Conservation (phyloP, 2,888 invertebrate species). For the Caenorhabditis sp. region DNA sequence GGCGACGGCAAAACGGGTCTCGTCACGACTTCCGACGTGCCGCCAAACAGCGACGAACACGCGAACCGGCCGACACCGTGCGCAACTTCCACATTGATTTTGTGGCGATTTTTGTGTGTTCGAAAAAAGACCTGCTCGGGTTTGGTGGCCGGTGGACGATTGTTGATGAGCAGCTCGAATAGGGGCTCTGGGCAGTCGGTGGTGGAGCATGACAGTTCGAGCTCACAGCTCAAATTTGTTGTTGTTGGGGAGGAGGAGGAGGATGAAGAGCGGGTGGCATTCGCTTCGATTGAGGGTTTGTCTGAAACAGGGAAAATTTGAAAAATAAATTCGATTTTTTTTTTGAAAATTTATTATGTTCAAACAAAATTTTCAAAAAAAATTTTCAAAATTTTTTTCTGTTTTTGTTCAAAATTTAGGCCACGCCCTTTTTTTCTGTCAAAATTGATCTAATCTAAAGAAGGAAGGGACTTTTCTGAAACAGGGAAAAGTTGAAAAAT, state of each 20-base stretch:
- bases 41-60: conserved; percentile 61
- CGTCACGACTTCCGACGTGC: conserved; percentile 29
- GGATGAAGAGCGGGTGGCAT: background rate
- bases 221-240: conserved; percentile 36
- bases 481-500: too few relatives aligned
- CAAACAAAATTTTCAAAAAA: background rate
- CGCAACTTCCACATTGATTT: conserved; percentile 44
- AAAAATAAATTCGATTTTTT: background rate
- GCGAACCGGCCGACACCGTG: conserved; percentile 56
- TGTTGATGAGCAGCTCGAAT: conserved; percentile 63
- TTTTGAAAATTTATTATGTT: conserved; percentile 1
- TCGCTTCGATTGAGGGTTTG: conserved; percentile 32
- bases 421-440: too few relatives aligned
- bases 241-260: conserved; percentile 15
- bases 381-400: background rate
- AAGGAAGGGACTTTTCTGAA: background rate
- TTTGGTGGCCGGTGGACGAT: conserved; percentile 51
- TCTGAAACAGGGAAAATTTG: conserved; percentile 6
- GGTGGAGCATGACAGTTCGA: conserved; percentile 29
- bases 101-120: conserved; percentile 23
- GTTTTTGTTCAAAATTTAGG: too few relatives aligned
- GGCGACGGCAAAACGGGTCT: conserved; percentile 35
- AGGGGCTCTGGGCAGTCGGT: conserved; percentile 61
- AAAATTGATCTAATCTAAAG: background rate
- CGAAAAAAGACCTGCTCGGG: too few relatives aligned